Base-by-base conservation (phyloP, 2,113 vertebrate genomes). In the Nansenia antarctica region DNA sequence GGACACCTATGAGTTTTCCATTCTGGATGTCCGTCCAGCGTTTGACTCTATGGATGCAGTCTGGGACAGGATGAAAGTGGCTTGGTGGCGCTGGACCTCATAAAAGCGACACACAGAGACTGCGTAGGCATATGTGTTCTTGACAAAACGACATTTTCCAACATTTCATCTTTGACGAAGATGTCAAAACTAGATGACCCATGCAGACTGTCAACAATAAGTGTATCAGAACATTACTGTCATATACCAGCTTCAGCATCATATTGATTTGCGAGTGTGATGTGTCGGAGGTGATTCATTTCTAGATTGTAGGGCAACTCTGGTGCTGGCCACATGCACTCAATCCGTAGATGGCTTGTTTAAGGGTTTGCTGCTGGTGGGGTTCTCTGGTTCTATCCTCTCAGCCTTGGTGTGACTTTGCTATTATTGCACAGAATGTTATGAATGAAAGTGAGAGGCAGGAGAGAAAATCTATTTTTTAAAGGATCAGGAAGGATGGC, bases 41-140 rank as follows among this genome's bases (percentile, higher is more conserved):
- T 89, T 95, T 2, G 97, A 99, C 85, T 98, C 95, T 0, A 42
- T 98, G 6, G 90, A 76, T 0, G 96, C 97, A 0, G 93, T 97
- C 0, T 99, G 97, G 97, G 97, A 99, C 86, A 93, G 97, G 62
- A 94, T 94, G 92, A 98, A 94, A 85, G 96, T 99, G 52, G 92
- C 96, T 29, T 98, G 95, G 94, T 98, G 95, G 97, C 93, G 96
- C 72, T 99, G 96, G 96, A 95, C 93, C 32, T 98, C 96, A 0
- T 98, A 88, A 90, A 72, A 35, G 35, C 9, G 54, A 53, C 0
- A n/a, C 7, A 39, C 7, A 18, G 18, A 64, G 58, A 57, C 9
- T 35, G 42, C 20, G 29, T 7, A n/a, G 42, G 15, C 14, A 18
- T 3, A n/a, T 3, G 42, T 18, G 3, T 47, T 2, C n/a, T 47